Evolutionary conservation across 2,113 vertebrate species (phyloP), one percentile per base, ranked within the genome.

Genomic region (Lepus americanus): DNA sequence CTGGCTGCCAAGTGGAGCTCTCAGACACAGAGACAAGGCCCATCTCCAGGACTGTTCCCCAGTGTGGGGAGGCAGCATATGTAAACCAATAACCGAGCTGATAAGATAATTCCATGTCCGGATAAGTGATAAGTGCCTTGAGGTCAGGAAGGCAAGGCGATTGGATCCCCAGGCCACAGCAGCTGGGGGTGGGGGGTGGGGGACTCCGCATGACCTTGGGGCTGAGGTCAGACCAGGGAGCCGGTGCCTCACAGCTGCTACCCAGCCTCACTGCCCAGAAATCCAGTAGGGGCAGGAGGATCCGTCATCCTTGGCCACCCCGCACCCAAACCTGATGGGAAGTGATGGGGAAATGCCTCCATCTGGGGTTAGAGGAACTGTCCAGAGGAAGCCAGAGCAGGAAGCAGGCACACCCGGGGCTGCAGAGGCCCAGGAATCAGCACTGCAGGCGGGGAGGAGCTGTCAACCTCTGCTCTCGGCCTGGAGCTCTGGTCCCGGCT

Each of bases 21-120:
- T 69, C 55, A 63, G 29, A n/a, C 16, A 90, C 44, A 85, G 51
- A 36, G 22, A 73, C 77, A n/a, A 39, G 84, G 44, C 55, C 36
- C 67, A 33, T 13, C 31, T 88, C 49, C 23, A 94, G 85, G n/a
- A 69, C 29, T 31, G 59, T 44, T 90, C 86, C 61, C 20, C 6
- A 10, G 83, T 22, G 33, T 44, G 13, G 23, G 70, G 61, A 87
- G 29, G n/a, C 23, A 89, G 63, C 14, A 33, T 44, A 3, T 59
- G 4, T 74, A 88, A 96, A 39, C 44, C 9, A 84, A 20, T 77
- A 72, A 61, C 44, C 64, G 78, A 36, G 53, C 49, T 22, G 31
- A 51, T 86, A 90, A 84, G 66, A 51, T 70, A 78, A 91, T 63
- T 83, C 84, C 39, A 92, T 59, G 51, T 78, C 82, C 82, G 6